phyloP scores from a whole-genome alignment of 2,888 invertebrate species.

The Eristalis tenax region DNA sequence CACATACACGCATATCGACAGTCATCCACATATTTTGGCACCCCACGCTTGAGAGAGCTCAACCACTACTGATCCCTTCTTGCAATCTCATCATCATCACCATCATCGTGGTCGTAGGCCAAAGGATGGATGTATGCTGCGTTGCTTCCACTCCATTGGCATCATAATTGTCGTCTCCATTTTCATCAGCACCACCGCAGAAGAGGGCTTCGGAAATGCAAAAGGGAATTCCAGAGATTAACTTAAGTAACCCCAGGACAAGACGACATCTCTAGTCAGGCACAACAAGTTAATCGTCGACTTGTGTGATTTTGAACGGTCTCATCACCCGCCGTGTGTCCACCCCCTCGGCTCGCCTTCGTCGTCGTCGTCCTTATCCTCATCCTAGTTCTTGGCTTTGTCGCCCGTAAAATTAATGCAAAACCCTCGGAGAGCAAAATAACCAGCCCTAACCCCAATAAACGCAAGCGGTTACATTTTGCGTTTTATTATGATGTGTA shows the following conservation, averaged over 20 bases:
- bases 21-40: slow-evolving; percentile 26
- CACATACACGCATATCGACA: background rate
- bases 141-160: slow-evolving; percentile 51
- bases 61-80: slow-evolving; percentile 25
- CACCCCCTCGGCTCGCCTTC: background rate
- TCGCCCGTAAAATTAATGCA: slow-evolving; percentile 59
- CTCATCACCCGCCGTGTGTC: slow-evolving; percentile 1
- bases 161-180: slow-evolving; percentile 30
- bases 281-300: slow-evolving; percentile 64
- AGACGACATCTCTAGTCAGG: slow-evolving; percentile 35
- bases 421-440: slow-evolving; percentile 30
- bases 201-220: background rate
- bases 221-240: slow-evolving; percentile 22
- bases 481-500: slow-evolving; percentile 66
- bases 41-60: slow-evolving; percentile 21
- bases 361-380: background rate
- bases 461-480: slow-evolving; percentile 65
- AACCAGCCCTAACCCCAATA: slow-evolving; percentile 54
- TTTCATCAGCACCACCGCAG: slow-evolving; percentile 3
- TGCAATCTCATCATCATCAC: background rate
- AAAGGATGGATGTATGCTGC: slow-evolving; percentile 20
- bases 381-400: slow-evolving; percentile 4
- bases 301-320: slow-evolving; percentile 26
- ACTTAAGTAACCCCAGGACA: slow-evolving; percentile 33
- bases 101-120: slow-evolving; percentile 21